Base-by-base conservation (phyloP, 23 tunicate genomes). In the Styela clava region DNA sequence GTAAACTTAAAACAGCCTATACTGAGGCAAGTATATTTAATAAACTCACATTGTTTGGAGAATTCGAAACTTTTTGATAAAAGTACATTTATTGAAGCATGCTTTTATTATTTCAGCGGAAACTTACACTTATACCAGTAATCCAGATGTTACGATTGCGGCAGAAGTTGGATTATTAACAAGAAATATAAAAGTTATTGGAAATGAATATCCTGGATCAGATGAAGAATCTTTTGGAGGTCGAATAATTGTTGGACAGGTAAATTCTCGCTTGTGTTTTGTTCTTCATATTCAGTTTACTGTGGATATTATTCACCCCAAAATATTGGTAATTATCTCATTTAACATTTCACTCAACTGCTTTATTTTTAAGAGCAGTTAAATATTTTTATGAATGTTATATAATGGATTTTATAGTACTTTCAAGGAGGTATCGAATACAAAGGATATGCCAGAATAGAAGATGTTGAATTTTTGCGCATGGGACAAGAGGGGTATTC, bases 401-500 rank as follows among this genome's bases (percentile, higher is more conserved):
- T n/a, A n/a, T n/a, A n/a, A n/a, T n/a, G n/a, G n/a, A 67, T 29
- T 25, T 67, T 67, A 12, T 22, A 67, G 71, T 67, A 25, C 2
- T 25, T 27, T 22, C 71, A 67, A 29, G 71, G 24, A 67, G 31
- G 2, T 29, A 67, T 29, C 12, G 71, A 67, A 67, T 67, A 67
- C 31, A 27, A 16, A 29, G 97, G 97, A 22, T 92, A 86, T 83
- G 97, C 88, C 35, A 83, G 97, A 21, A 23, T 92, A 28, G 69
- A 79, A 64, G 87, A 95, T 62, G 97, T 90, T 56, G 92, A 95
- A 69, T 95, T 95, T 73, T 51, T 64, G 63, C 79, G 82, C 24
- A 83, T 88, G 68, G 99, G 99, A 31, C 99, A 95, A 34, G 95
- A 90, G 30, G 99, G 99, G 24, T 95, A 81, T 74, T 85, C 99